These are phyloP conservation scores for Drosophila jambulina DNA, from an alignment of 1,140 invertebrate genomes.

Conservation along the genomic window DNA sequence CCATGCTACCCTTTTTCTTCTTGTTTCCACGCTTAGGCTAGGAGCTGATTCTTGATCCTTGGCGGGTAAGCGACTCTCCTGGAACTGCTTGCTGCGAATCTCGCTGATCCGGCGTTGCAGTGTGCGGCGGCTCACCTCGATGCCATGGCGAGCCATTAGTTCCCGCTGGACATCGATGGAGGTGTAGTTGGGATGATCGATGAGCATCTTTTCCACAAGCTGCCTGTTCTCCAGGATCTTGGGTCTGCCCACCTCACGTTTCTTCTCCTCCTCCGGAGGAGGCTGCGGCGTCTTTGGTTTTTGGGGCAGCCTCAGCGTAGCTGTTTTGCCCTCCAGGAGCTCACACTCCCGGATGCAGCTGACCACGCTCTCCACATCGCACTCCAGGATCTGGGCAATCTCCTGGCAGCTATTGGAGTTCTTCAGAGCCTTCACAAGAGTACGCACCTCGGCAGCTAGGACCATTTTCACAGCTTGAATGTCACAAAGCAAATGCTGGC, in stretches of 20 bases:
- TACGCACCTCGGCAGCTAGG: slow-evolving; percentile 32
- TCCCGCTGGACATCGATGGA: slow-evolving; percentile 67
- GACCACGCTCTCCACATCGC: slow-evolving; percentile 55
- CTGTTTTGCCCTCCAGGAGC: slow-evolving; percentile 19
- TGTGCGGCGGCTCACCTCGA: slow-evolving; percentile 63
- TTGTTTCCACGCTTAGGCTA: slow-evolving; percentile 18
- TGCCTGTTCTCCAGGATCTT: slow-evolving; percentile 59
- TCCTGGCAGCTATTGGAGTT: slow-evolving; percentile 43
- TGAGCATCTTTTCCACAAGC: slow-evolving; percentile 51
- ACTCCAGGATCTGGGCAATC: slow-evolving; percentile 63
- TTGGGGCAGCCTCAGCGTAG: slow-evolving; percentile 29
- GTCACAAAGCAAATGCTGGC: slow-evolving; percentile 11
- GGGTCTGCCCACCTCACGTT: slow-evolving; percentile 55
- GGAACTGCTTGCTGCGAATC: slow-evolving; percentile 30
- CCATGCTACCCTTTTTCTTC: slow-evolving; percentile 48
- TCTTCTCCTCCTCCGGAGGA: slow-evolving; percentile 23
- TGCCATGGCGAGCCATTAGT: slow-evolving; percentile 39
- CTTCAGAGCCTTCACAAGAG: slow-evolving; percentile 43
- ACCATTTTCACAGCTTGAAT: slow-evolving; percentile 37
- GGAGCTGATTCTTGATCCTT: not conserved
- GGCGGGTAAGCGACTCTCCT: not conserved
- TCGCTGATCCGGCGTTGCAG: slow-evolving; percentile 68
- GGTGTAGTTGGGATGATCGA: slow-evolving; percentile 51
- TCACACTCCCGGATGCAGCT: slow-evolving; percentile 49
- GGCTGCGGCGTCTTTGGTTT: not conserved